Base-by-base conservation (phyloP, 2,888 invertebrate genomes). In the Gonocerus acuteangulatus region DNA sequence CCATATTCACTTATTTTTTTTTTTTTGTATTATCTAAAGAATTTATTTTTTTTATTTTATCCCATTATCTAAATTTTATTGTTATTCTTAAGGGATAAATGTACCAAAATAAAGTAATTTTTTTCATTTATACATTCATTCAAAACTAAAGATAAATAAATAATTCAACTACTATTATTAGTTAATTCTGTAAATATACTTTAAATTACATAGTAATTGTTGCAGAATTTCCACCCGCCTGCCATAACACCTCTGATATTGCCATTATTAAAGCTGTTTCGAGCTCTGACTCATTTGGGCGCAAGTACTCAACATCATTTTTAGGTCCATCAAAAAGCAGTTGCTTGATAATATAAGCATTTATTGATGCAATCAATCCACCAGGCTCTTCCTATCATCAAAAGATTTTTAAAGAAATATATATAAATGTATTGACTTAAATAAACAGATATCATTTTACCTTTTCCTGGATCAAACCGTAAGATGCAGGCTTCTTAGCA, bases 311-410 rank as follows among this genome's bases (percentile, higher is more conserved):
- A 18, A 39, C n/a, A 23, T 22, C 42, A 15, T 39, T 21, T 19
- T 57, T 57, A 16, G 60, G 47, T 9, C 27, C 21, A 23, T 58
- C 45, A 22, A 77, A 79, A 21, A 78, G 69, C 13, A 77, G 69
- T 66, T 74, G 72, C 65, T 75, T 75, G n/a, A 79, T 66, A 19
- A 78, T 66, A 66, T 73, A 75, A 7, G 75, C 76, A 68, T 79
- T 78, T 4, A 79, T 74, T 45, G 76, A 74, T 13, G 78, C 77
- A 48, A 79, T 71, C n/a, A 79, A 74, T 54, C 78, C 78, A 71
- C 79, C 78, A 15, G 78, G 78, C 19, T 79, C 79, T 11, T 78
- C 77, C 71, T 77, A 70, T 63, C 70, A 61, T 4, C 22, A 22
- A 32, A 51, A 23, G 27, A 6, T 27, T 27, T 4, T n/a, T n/a